These are phyloP conservation scores for Imbricaverruca yamaguchii DNA, from an alignment of 2,888 invertebrate species.

Conservation along the genomic window DNA sequence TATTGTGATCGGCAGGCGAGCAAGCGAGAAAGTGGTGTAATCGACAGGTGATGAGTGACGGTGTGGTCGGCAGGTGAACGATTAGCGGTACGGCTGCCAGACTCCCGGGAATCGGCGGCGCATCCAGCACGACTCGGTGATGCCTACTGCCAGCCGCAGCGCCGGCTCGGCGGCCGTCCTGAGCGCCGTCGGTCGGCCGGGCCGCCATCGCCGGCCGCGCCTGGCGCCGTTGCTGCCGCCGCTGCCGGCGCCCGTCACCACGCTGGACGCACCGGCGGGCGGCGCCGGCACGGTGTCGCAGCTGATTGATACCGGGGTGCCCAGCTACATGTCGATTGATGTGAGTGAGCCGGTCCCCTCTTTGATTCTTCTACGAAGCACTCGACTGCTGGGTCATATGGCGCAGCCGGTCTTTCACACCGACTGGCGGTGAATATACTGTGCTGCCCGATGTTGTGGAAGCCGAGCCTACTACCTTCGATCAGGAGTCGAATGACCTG, in stretches of 20 bases:
- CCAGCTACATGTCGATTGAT: neutral
- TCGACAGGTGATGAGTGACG: no score
- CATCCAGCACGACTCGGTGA: neutral
- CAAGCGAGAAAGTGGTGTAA: no score
- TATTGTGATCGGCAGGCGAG: no score
- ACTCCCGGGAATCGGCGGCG: no score
- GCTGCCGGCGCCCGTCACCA: slow-evolving; percentile 4
- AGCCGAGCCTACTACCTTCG: neutral
- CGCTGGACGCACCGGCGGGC: neutral
- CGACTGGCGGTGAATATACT: neutral
- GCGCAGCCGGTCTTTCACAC: neutral
- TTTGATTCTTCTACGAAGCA: no score
- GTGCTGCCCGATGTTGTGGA: neutral
- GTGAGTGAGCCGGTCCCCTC: neutral
- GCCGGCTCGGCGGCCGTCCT: neutral
- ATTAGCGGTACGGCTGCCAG: no score
- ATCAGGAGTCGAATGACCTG: neutral
- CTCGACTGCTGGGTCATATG: neutral
- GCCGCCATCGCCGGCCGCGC: neutral
- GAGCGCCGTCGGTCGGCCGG: neutral
- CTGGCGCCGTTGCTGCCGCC: neutral
- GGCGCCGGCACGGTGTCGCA: neutral
- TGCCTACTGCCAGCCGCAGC: neutral
- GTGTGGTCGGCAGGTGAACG: no score
- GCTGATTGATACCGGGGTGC: neutral